Percentiles rank a stretch among this genome's conserved stretches.
These are phyloP conservation scores for Orbicella faveolata DNA, from an alignment of 64 coral and sea anemone genomes.

Conservation along the genomic window DNA sequence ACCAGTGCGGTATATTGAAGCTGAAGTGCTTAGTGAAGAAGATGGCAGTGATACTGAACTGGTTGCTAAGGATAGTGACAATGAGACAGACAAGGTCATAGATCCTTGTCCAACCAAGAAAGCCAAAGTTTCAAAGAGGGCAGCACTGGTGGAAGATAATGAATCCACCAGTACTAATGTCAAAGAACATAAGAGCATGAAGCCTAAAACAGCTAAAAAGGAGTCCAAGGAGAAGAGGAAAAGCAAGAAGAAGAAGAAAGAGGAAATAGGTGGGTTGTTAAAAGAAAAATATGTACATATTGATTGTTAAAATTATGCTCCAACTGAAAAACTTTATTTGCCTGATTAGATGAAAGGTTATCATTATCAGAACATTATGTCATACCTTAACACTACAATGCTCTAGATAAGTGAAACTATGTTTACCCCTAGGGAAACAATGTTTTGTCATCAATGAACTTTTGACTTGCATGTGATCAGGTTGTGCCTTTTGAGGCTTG, in stretches of 20 bases:
- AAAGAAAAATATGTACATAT: neutral
- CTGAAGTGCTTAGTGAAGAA: neutral
- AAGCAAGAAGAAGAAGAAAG: slow-evolving; percentile 12
- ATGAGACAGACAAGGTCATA: neutral
- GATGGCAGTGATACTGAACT: slow-evolving; percentile 43
- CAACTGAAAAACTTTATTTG: too few species aligned
- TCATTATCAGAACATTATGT: too few species aligned
- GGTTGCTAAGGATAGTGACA: neutral
- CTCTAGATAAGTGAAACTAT: too few species aligned
- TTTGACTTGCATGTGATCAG: too few species aligned
- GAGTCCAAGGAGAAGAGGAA: neutral
- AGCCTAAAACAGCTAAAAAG: neutral
- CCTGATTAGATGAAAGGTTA: too few species aligned
- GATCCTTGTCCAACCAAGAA: slow-evolving; percentile 42
- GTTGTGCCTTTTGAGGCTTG: too few species aligned
- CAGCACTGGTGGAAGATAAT: neutral
- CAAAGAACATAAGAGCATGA: neutral
- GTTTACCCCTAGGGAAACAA: too few species aligned
- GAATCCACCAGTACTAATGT: neutral
- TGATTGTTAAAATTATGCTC: neutral
- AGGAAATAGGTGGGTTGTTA: neutral
- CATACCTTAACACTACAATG: too few species aligned
- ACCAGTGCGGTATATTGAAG: slow-evolving; percentile 57
- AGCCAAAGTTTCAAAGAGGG: slow-evolving; percentile 28
- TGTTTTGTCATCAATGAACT: too few species aligned